phyloP scores from a whole-genome alignment of 2,797 vertebrate genomes.

The Tamandua tetradactyla region DNA sequence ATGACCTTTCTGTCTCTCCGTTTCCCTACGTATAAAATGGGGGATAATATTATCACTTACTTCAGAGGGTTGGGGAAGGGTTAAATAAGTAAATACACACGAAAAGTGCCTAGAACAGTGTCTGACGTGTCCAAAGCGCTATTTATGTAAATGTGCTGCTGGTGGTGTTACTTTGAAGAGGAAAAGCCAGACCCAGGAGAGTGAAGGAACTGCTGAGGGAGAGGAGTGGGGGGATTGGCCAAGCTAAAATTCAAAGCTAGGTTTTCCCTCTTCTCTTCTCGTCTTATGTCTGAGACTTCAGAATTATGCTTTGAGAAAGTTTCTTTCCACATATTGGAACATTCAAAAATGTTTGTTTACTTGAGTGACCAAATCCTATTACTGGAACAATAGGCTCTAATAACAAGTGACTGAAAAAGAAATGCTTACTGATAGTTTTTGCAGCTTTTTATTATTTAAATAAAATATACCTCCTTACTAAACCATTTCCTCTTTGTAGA shows the following conservation, averaged over 20 bases:
- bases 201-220: background rate
- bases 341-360: background rate
- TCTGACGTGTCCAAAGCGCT: background rate
- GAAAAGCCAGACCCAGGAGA: background rate
- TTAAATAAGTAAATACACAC: background rate
- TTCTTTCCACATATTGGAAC: background rate
- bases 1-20: background rate
- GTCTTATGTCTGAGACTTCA: background rate
- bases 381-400: background rate
- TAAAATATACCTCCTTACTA: conserved; percentile 29
- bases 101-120: background rate
- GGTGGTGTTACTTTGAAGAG: background rate
- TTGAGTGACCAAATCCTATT: background rate
- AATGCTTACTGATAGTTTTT: background rate
- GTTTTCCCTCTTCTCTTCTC: background rate
- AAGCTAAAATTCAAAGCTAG: background rate
- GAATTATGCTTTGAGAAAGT: background rate
- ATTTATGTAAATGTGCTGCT: background rate
- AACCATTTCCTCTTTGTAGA: conserved; percentile 21
- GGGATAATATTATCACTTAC: background rate
- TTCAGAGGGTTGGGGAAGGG: background rate
- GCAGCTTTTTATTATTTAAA: background rate
- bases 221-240: background rate
- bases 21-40: background rate
- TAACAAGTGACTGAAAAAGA: conserved; percentile 7